A percentile compares a stretch with the other conserved stretches of the same genome.
Evolutionary conservation across 2,797 vertebrate species (phyloP).

Genomic region (Catamblyrhynchus diadema): DNA sequence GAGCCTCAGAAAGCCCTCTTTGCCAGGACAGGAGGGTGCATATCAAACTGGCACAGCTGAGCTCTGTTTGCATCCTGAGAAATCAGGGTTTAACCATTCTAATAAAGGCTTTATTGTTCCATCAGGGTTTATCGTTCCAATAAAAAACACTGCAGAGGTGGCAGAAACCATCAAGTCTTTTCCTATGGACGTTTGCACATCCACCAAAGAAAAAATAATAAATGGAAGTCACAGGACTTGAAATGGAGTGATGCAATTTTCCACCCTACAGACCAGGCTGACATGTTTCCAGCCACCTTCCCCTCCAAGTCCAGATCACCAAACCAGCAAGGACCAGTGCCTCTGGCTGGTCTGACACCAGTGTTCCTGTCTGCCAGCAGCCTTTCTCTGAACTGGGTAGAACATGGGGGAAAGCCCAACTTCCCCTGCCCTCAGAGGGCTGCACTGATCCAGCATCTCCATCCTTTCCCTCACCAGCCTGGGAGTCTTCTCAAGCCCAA

Average conservation of each 20-base stretch:
- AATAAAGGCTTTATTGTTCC: not conserved
- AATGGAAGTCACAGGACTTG: not conserved
- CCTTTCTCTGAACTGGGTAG: not conserved
- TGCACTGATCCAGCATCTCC: not conserved
- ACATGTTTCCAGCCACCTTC: not conserved
- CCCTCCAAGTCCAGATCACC: not conserved
- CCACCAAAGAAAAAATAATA: not conserved
- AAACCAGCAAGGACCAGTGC: not conserved
- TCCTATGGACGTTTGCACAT: fast-evolving
- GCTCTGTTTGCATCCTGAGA: not conserved
- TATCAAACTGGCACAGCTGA: not conserved
- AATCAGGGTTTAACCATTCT: not conserved
- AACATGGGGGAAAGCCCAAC: not conserved
- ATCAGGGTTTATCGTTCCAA: not conserved
- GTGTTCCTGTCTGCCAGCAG: not conserved
- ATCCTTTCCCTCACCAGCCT: not conserved
- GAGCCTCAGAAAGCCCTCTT: not conserved
- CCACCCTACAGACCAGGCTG: not conserved
- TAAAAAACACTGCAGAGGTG: not conserved
- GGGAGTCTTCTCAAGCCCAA: not conserved
- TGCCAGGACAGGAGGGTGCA: not conserved
- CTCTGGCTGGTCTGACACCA: not conserved
- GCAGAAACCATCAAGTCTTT: not conserved
- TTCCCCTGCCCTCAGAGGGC: not conserved
- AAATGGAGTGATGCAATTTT: not conserved